Percentiles rank a stretch among this genome's conserved stretches.
Evolutionary conservation across 2,797 vertebrate genomes (phyloP).

Genomic region (Poecilia gillii): DNA sequence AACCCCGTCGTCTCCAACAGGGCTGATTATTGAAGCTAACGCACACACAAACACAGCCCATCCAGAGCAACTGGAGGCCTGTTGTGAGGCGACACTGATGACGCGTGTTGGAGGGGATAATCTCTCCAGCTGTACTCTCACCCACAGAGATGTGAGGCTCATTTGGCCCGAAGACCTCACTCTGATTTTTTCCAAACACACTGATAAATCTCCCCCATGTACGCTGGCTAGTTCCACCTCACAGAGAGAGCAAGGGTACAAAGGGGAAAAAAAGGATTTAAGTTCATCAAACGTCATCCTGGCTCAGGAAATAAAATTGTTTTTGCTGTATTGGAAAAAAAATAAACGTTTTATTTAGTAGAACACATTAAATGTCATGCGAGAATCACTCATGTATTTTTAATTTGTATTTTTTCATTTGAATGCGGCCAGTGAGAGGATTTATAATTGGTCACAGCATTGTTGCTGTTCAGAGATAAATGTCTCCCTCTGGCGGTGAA

Average conservation of each 20-base stretch:
- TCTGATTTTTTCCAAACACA: conserved; percentile 43
- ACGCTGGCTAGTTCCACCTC: conserved; percentile 13
- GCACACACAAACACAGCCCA: conserved; percentile 52
- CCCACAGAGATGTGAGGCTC: conserved; percentile 64
- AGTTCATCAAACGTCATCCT: not conserved
- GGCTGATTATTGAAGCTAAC: conserved; percentile 71
- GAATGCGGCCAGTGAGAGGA: not conserved
- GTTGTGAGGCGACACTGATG: conserved; percentile 74
- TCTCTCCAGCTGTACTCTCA: conserved; percentile 73
- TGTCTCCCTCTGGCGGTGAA: conserved; percentile 62
- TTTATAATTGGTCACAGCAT: conserved; percentile 21
- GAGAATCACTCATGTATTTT: conserved; percentile 9
- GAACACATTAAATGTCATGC: not conserved
- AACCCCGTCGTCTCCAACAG: conserved; percentile 71
- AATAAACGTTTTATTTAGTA: not conserved
- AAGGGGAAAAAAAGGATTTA: not conserved
- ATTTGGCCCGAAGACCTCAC: conserved; percentile 54
- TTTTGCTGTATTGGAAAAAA: not conserved
- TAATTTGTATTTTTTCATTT: not conserved
- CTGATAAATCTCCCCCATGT: conserved; percentile 21
- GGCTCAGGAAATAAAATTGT: not conserved
- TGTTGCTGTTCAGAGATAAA: not conserved
- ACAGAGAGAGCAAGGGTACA: not conserved
- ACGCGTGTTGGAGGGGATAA: conserved; percentile 78
- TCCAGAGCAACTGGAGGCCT: conserved; percentile 60